Base-by-base conservation (phyloP, 2,797 vertebrate genomes). In the Chiloscyllium punctatum region DNA sequence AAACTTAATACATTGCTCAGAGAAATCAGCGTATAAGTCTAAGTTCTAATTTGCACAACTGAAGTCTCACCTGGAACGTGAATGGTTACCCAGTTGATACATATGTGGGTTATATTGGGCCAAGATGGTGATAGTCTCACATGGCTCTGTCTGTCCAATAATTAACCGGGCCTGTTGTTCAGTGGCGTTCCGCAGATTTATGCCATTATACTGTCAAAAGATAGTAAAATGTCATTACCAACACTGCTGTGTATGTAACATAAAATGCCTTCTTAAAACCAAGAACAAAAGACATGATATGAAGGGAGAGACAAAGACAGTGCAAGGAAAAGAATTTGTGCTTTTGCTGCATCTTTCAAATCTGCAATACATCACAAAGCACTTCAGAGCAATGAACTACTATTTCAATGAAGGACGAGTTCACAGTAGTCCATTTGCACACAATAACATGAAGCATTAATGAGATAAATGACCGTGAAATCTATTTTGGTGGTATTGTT, bases 81-180 rank as follows among this genome's bases (percentile, higher is more conserved):
- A 99, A 97, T 99, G 98, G 97, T 98, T 98, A 95, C 98, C 98
- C 95, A 98, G 98, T 96, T 99, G 99, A 97, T 98, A 98, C 98
- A 99, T 99, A 97, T 99, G 98, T 1, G 99, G 98, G 97, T 99
- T 99, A 96, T 99, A 99, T 96, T 99, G 99, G 95, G 99, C 98
- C 97, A 99, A 97, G 97, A 99, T 99, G 95, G 99, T 99, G 97
- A 99, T 98, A 3, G 98, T 99, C 96, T 99, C 99, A 0, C 99
- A 99, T 96, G 99, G 99, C 96, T 95, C 94, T n/a, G 94, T 95
- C 57, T 99, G 99, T 15, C 99, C 99, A 0, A 99, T 99, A 97
- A 99, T 99, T 94, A 99, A 97, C 1, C 99, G 98, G 0, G 99
- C 99, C 97, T 99, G 99, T 96, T 99, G 99, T 97, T 99, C 99